phyloP scores from a whole-genome alignment of 2,888 invertebrate species.

The Ennomos fuscantarius region DNA sequence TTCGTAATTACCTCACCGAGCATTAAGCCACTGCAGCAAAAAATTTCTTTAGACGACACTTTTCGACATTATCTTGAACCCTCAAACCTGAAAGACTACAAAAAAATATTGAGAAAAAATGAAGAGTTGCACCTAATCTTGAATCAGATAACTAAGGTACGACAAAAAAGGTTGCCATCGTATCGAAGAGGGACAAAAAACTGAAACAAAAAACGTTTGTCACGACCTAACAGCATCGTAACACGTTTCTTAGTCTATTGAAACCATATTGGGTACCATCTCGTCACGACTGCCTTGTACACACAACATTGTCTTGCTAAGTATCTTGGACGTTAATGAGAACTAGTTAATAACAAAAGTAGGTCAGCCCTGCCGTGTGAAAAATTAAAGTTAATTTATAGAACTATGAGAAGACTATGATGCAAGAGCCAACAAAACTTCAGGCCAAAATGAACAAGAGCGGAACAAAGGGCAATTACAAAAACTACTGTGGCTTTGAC shows the following conservation, averaged over 20 bases:
- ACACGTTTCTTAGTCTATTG: slow-evolving; percentile 33
- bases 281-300: slow-evolving; percentile 34
- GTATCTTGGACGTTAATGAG: slow-evolving; percentile 39
- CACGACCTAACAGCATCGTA: slow-evolving; percentile 40
- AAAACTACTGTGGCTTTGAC: slow-evolving; percentile 36
- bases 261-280: slow-evolving; percentile 42
- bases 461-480: slow-evolving; percentile 28
- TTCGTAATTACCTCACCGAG: slow-evolving; percentile 44
- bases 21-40: slow-evolving; percentile 43
- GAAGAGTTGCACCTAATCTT: slow-evolving; percentile 71
- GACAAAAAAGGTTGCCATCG: slow-evolving; percentile 60
- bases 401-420: slow-evolving; percentile 17
- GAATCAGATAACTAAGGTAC: slow-evolving; percentile 66
- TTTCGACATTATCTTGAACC: slow-evolving; percentile 49
- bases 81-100: slow-evolving; percentile 41
- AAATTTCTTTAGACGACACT: slow-evolving; percentile 45
- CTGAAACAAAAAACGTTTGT: slow-evolving; percentile 41
- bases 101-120: slow-evolving; percentile 51
- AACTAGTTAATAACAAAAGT: slow-evolving; percentile 35
- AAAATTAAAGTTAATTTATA: slow-evolving; percentile 38
- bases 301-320: slow-evolving; percentile 44
- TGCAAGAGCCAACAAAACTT: slow-evolving; percentile 27
- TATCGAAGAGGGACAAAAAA: slow-evolving; percentile 58
- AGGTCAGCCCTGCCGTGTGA: slow-evolving; percentile 47
- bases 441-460: slow-evolving; percentile 28